Base-by-base conservation (phyloP, 2,113 vertebrate genomes). In the Thamnophis sirtalis region DNA sequence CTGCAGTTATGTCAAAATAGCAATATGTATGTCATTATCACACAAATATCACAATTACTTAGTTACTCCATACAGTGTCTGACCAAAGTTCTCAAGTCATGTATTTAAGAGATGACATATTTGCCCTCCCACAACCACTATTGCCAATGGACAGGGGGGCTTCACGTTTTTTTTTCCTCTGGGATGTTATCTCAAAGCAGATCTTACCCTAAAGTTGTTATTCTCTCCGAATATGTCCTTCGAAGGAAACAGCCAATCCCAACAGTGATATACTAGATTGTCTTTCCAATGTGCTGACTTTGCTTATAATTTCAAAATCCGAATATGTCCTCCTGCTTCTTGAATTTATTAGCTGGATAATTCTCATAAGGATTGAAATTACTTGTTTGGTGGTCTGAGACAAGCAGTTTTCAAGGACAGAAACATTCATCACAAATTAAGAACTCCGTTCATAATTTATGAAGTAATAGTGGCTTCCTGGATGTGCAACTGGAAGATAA, bases 371-470 rank as follows among this genome's bases (percentile, higher is more conserved):
- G 0, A 0, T 6, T 89, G 24, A 87, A 21, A 55, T 91, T 87
- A 73, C 73, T 92, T 6, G 91, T 90, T 88, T n/a, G 24, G 28
- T 54, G 87, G 33, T 33, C 26, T 91, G 54, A 93, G 56, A 1
- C 90, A 38, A 91, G 85, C n/a, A 58, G 85, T 91, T 93, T 55
- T 85, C 86, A 91, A 94, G 63, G 86, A 60, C 86, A 88, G 56
- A 91, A 86, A 89, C 56, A 92, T 50, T 84, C 56, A 55, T 92
- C 93, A 24, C 5, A 94, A 56, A n/a, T 85, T 86, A 60, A 93
- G 88, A 92, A 88, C 91, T 91, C 50, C 33, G 90, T 87, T 93
- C 90, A 55, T 73, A n/a, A 51, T 89, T 93, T 91, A 48, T 60
- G 1, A 89, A 88, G 91, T 85, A 92, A 9, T 15, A 1, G 49